Base-by-base conservation (phyloP, 2,797 vertebrate species). In the Etheostoma nigrum region DNA sequence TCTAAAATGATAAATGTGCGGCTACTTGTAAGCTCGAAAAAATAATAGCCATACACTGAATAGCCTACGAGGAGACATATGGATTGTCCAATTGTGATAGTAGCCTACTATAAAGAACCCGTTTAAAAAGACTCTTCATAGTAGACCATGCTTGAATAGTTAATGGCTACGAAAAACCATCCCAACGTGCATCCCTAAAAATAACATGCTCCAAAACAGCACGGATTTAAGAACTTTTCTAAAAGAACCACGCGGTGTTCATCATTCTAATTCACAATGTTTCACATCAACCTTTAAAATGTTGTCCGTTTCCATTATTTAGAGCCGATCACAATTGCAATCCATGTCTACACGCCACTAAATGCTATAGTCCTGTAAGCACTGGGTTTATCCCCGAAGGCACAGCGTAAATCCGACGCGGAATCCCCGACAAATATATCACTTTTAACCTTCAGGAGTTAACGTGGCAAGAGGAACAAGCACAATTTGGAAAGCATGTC, bases 381-480 rank as follows among this genome's bases (percentile, higher is more conserved):
- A 30, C 36, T 15, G 72, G 51, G 62, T 74, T 78, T 13, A 61
- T 77, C 75, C 77, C 72, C 27, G 47, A 55, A 72, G 67, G 30
- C 69, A 30, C 71, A 42, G 79, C 74, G 62, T 74, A 78, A 76
- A 82, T 73, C 61, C 51, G 67, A 49, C 53, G 27, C 73, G 81
- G 77, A 83, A 69, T 76, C 85, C 64, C 69, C 27, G 25, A 57
- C 51, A 79, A 40, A 84, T 65, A 51, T 42, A 57, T 23, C 16
- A 44, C 78, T 83, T 79, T 64, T 86, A 80, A 81, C 88, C 85
- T 74, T 79, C 74, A 76, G 67, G 67, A 88, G 74, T 79, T 45
- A 61, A 66, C 52, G 71, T 65, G 76, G 65, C 51, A 21, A 59
- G 68, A 82, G 45, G 59, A 64, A 21, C 27, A 33, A 23, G 59